Base-by-base conservation (phyloP, 2,888 invertebrate species). In the Clistopyga incitator region DNA sequence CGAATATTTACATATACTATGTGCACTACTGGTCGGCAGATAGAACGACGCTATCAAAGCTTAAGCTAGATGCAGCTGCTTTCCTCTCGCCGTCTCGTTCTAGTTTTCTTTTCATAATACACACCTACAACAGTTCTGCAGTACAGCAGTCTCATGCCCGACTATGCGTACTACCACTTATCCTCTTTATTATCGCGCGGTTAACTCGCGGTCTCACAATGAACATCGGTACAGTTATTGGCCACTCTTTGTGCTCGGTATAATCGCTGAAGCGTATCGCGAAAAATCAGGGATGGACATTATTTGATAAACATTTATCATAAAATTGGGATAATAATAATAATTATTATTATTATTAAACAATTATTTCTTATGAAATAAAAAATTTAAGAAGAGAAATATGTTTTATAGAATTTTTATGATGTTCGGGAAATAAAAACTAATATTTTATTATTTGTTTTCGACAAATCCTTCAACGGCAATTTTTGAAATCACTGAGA, bases 31-130 rank as follows among this genome's bases (percentile, higher is more conserved):
- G 68, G 23, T 29, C 56, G 64, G 67, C 76, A 78, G 81, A 84
- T 84, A 84, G 64, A 13, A 59, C 64, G 18, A 47, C 38, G 70
- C 56, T 81, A 84, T 84, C 84, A 59, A 81, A 78, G 68, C 78
- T 78, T 10, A 64, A 23, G 50, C 68, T 78, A 61, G 78, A 81
- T 75, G 78, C 78, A 84, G 84, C 84, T 81, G 81, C 70, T 78
- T 78, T 81, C 61, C 81, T 81, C 64, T 70, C 70, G 50, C 56
- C 71, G 42, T 80, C 80, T 80, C 61, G 29, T 34, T 64, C 68
- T 61, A 59, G 38, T 78, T 59, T 78, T 56, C 54, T 18, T 52
- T 61, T 45, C 23, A 6, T 77, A 20, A 50, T 56, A 64, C 38
- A 42, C 64, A 50, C 45, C 34, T 38, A 74, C 47, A 25, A 45